These are phyloP conservation scores for Bicyclus anynana DNA, from an alignment of 1,140 invertebrate genomes.

Conservation along the genomic window DNA sequence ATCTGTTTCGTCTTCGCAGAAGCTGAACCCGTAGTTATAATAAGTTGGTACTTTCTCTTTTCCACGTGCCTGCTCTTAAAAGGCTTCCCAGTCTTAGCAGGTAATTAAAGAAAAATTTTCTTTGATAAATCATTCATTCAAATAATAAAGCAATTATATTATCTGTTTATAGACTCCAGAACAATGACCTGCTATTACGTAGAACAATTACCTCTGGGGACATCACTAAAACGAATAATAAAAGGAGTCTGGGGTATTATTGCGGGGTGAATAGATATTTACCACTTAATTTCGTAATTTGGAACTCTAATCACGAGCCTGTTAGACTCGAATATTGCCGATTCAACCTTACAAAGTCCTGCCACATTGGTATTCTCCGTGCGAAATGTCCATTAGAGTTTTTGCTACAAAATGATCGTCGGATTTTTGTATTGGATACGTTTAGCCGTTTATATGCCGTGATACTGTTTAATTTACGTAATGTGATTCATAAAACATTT, in stretches of 20 bases:
- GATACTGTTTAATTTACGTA: not conserved
- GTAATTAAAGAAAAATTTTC: not conserved
- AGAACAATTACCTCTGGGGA: conserved; percentile 2
- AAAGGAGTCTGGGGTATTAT: conserved; percentile 1
- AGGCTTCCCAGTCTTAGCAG: too few species aligned
- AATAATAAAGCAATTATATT: not conserved
- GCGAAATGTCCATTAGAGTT: conserved; percentile 4
- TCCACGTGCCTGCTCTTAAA: too few species aligned
- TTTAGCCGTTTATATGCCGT: not conserved
- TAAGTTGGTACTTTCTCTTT: too few species aligned
- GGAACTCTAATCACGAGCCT: conserved; percentile 17
- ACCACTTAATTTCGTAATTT: conserved; percentile 20
- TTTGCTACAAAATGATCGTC: conserved; percentile 3
- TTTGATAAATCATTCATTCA: not conserved
- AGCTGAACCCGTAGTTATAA: too few species aligned
- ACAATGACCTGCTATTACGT: not conserved
- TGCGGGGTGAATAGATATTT: conserved; percentile 9
- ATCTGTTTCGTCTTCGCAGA: too few species aligned
- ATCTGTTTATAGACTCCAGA: not conserved
- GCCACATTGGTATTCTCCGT: conserved; percentile 7
- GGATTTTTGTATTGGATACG: conserved; percentile 2
- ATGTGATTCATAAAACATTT: not conserved
- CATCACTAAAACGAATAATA: conserved; percentile 2
- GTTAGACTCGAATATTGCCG: conserved; percentile 19
- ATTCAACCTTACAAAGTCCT: conserved; percentile 14